Conservation (phyloP, 92 coral and sea anemone species). For the Porites divaricata region DNA sequence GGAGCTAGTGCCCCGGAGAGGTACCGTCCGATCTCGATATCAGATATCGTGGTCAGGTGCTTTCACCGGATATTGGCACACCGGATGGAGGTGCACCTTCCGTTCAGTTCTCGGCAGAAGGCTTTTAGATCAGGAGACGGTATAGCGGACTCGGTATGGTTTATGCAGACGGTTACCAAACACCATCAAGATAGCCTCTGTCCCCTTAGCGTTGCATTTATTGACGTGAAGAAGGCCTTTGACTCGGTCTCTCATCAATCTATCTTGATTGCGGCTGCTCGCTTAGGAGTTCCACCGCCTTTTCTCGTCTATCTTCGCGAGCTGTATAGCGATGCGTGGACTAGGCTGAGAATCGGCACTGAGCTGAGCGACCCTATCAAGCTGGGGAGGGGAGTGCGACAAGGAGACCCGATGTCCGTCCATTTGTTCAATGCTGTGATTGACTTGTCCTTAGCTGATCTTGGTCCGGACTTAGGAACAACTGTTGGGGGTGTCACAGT, state of each 20-base stretch:
- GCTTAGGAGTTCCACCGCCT: slow-evolving; percentile 34
- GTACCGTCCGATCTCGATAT: slow-evolving; percentile 2
- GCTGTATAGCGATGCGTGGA: background rate
- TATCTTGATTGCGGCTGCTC: background rate
- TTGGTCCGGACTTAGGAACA: background rate
- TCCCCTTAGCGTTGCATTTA: slow-evolving; percentile 3
- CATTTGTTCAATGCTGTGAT: slow-evolving; percentile 29
- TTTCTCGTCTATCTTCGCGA: slow-evolving; percentile 20
- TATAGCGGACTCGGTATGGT: slow-evolving; percentile 27
- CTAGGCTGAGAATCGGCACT: background rate
- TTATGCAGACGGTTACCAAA: slow-evolving; percentile 24
- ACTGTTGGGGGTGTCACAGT: background rate
- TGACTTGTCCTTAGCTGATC: background rate
- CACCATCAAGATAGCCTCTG: slow-evolving; percentile 6
- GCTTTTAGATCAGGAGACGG: slow-evolving; percentile 44
- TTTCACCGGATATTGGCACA: slow-evolving; percentile 31
- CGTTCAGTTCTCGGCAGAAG: slow-evolving; percentile 37
- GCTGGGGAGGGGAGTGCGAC: background rate
- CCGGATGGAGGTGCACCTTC: slow-evolving; percentile 9
- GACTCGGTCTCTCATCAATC: no score
- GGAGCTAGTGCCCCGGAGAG: background rate
- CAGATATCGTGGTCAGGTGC: slow-evolving; percentile 10
- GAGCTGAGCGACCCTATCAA: background rate
- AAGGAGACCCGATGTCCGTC: slow-evolving; percentile 23
- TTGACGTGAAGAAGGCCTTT: no score